Evolutionary conservation across 2,888 invertebrate species (phyloP).

Genomic region (Craniophora ligustri): DNA sequence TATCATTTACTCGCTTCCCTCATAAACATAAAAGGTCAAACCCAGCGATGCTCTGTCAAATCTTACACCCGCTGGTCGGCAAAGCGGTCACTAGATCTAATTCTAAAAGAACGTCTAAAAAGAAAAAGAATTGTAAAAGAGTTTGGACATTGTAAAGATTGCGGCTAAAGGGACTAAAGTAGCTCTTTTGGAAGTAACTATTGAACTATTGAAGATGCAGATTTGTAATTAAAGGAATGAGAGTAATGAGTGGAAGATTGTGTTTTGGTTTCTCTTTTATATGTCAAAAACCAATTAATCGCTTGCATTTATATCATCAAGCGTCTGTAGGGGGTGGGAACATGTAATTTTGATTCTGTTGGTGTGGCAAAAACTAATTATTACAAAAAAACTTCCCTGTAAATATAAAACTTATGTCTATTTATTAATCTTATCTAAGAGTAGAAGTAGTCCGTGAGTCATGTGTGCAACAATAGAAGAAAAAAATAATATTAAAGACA

Average conservation of each 20-base stretch:
- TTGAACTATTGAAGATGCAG: constrained; percentile 37
- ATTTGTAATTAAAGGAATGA: constrained; percentile 24
- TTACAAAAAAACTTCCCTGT: constrained; percentile 41
- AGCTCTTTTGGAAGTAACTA: constrained; percentile 25
- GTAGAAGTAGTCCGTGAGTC: constrained; percentile 59
- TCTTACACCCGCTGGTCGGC: constrained; percentile 76
- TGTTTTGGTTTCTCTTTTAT: constrained; percentile 14
- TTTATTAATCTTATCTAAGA: constrained; percentile 17
- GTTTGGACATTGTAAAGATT: constrained; percentile 53
- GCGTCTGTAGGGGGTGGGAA: constrained; percentile 21
- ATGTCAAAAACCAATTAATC: constrained; percentile 34
- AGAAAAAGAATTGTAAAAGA: constrained; percentile 56
- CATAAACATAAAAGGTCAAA: constrained; percentile 64
- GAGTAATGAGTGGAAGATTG: constrained; percentile 29
- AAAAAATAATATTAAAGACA: constrained; percentile 69
- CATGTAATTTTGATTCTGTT: constrained; percentile 19
- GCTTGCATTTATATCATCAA: constrained; percentile 29
- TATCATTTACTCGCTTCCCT: constrained; percentile 32
- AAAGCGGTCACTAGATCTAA: constrained; percentile 76
- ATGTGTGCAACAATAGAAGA: constrained; percentile 65
- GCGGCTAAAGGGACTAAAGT: constrained; percentile 49
- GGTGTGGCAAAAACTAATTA: constrained; percentile 52
- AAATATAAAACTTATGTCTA: constrained; percentile 40
- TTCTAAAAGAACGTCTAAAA: constrained; percentile 65
- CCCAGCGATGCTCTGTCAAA: constrained; percentile 71